phyloP scores from a whole-genome alignment of 2,113 vertebrate species.

The Thymallus thymallus region DNA sequence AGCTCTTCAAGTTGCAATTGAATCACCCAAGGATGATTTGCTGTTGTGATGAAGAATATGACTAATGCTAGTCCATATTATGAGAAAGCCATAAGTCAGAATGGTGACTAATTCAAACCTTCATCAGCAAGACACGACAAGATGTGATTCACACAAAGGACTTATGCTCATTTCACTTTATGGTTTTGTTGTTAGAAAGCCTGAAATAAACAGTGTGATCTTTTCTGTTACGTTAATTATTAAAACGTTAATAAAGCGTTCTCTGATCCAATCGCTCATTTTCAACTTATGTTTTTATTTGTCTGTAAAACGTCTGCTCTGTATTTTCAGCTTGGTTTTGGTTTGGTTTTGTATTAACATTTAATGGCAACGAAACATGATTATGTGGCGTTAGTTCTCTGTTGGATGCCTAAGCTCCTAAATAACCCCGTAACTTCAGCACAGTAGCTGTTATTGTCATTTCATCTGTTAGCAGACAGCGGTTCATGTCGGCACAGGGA shows the following conservation, averaged over 20 bases:
- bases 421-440: background rate
- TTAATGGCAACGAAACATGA: background rate
- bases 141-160: background rate
- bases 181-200: background rate
- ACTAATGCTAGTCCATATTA: background rate
- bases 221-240: background rate
- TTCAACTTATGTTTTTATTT: background rate
- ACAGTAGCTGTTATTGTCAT: background rate
- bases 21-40: conserved; percentile 1
- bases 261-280: no score
- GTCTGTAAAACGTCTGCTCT: background rate
- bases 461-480: background rate
- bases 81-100: conserved; percentile 40
- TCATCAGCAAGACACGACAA: background rate
- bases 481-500: background rate
- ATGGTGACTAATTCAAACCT: conserved; percentile 1
- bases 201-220: background rate
- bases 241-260: no score
- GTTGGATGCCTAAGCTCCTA: background rate
- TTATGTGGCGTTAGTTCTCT: background rate
- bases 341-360: background rate
- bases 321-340: background rate
- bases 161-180: background rate
- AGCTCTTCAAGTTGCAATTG: background rate
- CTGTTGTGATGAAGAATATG: background rate